Base-by-base conservation (phyloP, 1,140 invertebrate species). In the Bombus breviceps region DNA sequence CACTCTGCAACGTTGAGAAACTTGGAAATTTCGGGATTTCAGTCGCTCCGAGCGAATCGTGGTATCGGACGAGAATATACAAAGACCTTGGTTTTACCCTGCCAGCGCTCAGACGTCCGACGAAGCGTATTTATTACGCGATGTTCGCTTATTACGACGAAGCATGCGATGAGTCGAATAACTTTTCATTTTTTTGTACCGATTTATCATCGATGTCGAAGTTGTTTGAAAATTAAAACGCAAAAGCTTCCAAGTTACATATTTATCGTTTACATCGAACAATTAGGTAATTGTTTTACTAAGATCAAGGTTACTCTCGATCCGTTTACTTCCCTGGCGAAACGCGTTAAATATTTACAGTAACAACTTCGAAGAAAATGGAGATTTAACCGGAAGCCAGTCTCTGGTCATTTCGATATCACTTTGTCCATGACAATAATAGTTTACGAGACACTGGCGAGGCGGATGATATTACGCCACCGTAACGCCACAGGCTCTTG, bases 381-480 rank as follows among this genome's bases (percentile, higher is more conserved):
- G 32, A n/a, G 43, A 77, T 68, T 68, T 8, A 66, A 89, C 34
- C 76, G 87, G 84, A 86, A 89, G 88, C 84, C 41, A 41, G 12
- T 74, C 59, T 39, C 69, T 64, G 74, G 74, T 74, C 69, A 74
- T 81, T 72, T 15, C 76, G 66, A 81, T 81, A 89, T 86, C 82
- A 81, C 59, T 76, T 83, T 86, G 87, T 86, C 72, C 83, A 86
- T 76, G 47, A 43, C 62, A 53, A 87, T 86, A 87, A 76, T 87
- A 84, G 41, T 90, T 90, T 90, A 90, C 81, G 78, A 62, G 77
- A 85, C 73, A 87, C 43, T 87, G 62, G 57, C 73, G 32, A 62
- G 62, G 80, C 83, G 78, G 77, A 75, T 87, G 81, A 83, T 89
- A 89, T 90, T 90, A 80, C 89, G 82, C 89, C 89, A 90, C 75